Conservation (phyloP, 2,113 vertebrate genomes). For the Chamaea fasciata region DNA sequence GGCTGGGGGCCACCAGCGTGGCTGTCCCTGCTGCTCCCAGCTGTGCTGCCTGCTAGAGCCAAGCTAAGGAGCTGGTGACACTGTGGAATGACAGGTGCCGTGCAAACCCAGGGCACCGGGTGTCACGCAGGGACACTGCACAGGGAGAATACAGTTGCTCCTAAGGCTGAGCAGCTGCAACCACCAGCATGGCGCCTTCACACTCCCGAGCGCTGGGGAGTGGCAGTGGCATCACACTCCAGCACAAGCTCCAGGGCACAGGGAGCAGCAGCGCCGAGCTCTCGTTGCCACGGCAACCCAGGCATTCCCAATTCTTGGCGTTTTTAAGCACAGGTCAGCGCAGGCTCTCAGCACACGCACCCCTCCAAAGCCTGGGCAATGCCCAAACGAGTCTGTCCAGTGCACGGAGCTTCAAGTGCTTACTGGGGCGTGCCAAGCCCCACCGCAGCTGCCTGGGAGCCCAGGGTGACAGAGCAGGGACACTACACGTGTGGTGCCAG, state of each 20-base stretch:
- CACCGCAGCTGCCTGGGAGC: not conserved
- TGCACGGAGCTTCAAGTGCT: not conserved
- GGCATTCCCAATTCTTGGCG: accelerated
- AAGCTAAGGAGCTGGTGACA: constrained; percentile 32
- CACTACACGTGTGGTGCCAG: not conserved
- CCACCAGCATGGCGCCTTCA: accelerated
- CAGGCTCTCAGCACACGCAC: accelerated
- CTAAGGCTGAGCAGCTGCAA: not conserved
- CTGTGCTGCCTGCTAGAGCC: not conserved
- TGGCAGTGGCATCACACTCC: accelerated
- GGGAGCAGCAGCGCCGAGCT: not conserved
- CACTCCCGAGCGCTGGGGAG: accelerated
- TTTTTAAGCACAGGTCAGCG: not conserved
- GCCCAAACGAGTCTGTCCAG: not conserved
- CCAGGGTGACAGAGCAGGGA: not conserved
- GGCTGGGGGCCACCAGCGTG: not conserved
- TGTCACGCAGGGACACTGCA: not conserved
- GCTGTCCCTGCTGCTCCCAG: not conserved
- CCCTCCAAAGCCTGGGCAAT: accelerated
- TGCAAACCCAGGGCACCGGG: accelerated
- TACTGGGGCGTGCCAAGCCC: not conserved
- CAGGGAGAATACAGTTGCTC: not conserved
- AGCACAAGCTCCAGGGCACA: not conserved
- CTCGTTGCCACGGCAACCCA: not conserved
- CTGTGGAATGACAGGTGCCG: not conserved